Evolutionary conservation across 2,888 invertebrate species (phyloP), one percentile per base, ranked within the genome.

Genomic region (Epiblema foenella): DNA sequence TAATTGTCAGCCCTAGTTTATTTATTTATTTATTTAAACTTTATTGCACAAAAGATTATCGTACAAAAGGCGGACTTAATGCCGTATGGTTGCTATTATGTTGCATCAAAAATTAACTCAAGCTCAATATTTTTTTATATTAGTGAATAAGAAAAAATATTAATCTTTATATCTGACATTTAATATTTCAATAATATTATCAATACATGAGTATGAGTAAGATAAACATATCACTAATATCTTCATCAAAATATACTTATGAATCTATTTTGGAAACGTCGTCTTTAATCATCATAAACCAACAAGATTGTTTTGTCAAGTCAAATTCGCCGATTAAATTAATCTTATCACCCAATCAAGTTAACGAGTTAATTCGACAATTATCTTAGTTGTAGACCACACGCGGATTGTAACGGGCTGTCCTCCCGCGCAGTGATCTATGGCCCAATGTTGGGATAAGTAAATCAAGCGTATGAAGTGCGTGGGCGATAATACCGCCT

Each of bases 351-450:
- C 52, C 33, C 42, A 46, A 73, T 67, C 66, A 75, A 76, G 74
- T 80, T 82, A 84, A 84, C 84, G 82, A 81, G 83, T 87, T 83
- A 83, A 87, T 78, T 75, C 70, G 69, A 73, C 83, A 84, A 86
- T 83, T 80, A 84, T 80, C 78, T 75, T 11, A 64, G 64, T 68
- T 68, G 68, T 65, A 76, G 87, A 83, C 87, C 87, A 85, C 87
- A 87, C 87, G 83, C 84, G 79, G 80, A 57, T 77, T 68, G 76
- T 76, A 81, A 79, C 79, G 78, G 79, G 80, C 57, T 79, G 83
- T 85, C 85, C 86, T 81, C 86, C 86, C 82, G 80, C 85, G 82
- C 83, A 81, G 75, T 84, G 83, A 86, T 84, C 79, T 85, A 87
- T 83, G 76, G 75, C 77, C 73, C 56, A 77, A 70, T 70, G 73